A percentile compares a stretch with the other conserved stretches of the same genome.
Conservation (phyloP, 2,888 invertebrate species). For the Napeogenes sylphis region DNA sequence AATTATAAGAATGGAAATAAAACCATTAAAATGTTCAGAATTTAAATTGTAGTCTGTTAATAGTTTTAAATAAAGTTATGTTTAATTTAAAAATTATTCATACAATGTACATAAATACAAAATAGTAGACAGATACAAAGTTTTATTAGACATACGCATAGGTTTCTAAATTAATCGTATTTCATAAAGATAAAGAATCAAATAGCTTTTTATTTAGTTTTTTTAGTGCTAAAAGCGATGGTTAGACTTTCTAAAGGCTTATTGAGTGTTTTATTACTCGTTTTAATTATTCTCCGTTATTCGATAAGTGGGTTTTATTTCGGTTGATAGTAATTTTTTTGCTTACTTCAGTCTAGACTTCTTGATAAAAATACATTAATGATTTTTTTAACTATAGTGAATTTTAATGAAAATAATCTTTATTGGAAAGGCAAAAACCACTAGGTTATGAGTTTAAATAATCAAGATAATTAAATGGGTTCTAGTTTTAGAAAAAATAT, state of each 20-base stretch:
- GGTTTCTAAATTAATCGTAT: conserved; percentile 3
- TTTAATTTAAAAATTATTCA: background rate
- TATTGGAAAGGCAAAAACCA: background rate
- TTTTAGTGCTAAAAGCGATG: conserved; percentile 5
- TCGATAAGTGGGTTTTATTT: conserved; percentile 1
- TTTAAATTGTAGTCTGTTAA: no score
- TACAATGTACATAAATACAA: background rate
- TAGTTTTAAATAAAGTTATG: no score
- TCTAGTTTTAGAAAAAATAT: no score
- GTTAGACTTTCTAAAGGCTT: conserved; percentile 10
- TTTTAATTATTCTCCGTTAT: conserved; percentile 16
- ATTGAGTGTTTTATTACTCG: conserved; percentile 19
- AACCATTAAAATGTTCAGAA: no score
- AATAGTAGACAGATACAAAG: background rate
- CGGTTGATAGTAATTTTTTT: no score
- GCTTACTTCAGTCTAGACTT: background rate
- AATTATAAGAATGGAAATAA: no score
- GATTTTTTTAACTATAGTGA: background rate
- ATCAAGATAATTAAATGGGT: no score
- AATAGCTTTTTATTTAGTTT: background rate
- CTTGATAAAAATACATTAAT: background rate
- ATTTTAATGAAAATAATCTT: background rate
- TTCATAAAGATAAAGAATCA: conserved; percentile 2
- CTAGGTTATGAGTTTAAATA: no score
- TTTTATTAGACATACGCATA: background rate